Base-by-base conservation (phyloP, 2,113 vertebrate genomes). In the Enhydra lutris region DNA sequence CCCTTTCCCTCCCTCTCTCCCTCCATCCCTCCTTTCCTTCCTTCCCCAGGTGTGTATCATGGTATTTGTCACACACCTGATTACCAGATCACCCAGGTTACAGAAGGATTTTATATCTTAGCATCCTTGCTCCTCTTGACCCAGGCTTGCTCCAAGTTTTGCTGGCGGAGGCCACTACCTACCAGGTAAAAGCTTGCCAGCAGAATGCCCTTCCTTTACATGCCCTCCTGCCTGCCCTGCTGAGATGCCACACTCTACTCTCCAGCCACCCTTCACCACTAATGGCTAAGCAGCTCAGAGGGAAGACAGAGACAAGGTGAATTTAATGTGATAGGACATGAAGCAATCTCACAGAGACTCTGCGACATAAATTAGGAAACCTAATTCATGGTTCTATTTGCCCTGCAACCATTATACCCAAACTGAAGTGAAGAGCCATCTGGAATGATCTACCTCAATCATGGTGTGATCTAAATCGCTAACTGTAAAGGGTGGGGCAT, bases 181-280 rank as follows among this genome's bases (percentile, higher is more conserved):
- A 29, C 2, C 12, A 3, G 57, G 12, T 2, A 23, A 45, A n/a
- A 23, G 26, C 20, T 0, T 61, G 45, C 59, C n/a, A 7, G 0
- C 0, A 4, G 29, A 50, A 31, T 6, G 14, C 24, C 24, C 45
- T 65, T 39, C 50, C 24, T 73, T 14, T 0, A n/a, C n/a, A 34
- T 0, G 0, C 17, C 34, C 61, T 42, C 36, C 20, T 61, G 4
- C 73, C 24, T 24, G 42, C 55, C 65, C 36, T 13, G 59, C 14
- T 0, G 7, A 13, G 39, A 26, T 6, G 21, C 65, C 65, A 6
- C 20, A 4, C 42, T 34, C 34, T 3, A 4, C 50, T 26, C 24
- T 42, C n/a, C 55, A 8, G 57, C 31, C 45, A 12, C 11, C 7
- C 36, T 34, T 29, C 7, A 42, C 17, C 2, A 7, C 13, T 24